Conservation (phyloP, 92 coral and sea anemone species). For the Plumapathes pennacea region DNA sequence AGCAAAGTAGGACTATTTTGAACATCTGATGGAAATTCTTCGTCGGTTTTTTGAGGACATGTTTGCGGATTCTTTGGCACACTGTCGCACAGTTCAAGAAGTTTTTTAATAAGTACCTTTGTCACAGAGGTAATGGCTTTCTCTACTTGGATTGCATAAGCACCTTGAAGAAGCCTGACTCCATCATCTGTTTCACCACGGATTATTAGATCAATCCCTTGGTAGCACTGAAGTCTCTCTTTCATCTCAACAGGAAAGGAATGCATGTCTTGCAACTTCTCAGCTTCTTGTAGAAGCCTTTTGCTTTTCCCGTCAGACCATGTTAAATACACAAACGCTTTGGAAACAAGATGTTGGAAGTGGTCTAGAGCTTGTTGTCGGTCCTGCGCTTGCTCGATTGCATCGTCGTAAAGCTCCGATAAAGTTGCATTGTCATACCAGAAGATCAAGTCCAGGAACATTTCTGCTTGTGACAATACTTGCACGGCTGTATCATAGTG, state of each 20-base stretch:
- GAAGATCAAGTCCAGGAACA: conserved; percentile 1
- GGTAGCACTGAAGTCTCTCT: conserved; percentile 20
- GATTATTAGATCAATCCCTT: conserved; percentile 1
- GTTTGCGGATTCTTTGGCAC: no score
- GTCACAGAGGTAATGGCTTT: no score
- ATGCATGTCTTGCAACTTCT: neutral
- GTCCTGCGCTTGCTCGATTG: neutral
- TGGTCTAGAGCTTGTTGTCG: neutral
- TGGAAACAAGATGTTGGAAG: neutral
- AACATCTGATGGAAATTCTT: no score
- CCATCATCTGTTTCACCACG: neutral
- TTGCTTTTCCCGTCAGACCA: neutral
- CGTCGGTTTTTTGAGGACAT: no score
- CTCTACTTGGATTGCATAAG: no score
- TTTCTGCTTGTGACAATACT: conserved; percentile 16
- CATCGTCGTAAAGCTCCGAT: conserved; percentile 1
- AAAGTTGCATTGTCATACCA: neutral
- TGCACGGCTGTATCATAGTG: neutral
- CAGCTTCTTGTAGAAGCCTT: neutral
- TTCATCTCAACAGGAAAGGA: neutral
- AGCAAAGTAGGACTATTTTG: no score
- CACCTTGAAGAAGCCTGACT: no score
- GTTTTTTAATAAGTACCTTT: no score
- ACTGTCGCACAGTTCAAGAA: no score
- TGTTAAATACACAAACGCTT: neutral